These are phyloP conservation scores for Metaphire vulgaris DNA, from an alignment of 1,140 invertebrate genomes.

Conservation along the genomic window DNA sequence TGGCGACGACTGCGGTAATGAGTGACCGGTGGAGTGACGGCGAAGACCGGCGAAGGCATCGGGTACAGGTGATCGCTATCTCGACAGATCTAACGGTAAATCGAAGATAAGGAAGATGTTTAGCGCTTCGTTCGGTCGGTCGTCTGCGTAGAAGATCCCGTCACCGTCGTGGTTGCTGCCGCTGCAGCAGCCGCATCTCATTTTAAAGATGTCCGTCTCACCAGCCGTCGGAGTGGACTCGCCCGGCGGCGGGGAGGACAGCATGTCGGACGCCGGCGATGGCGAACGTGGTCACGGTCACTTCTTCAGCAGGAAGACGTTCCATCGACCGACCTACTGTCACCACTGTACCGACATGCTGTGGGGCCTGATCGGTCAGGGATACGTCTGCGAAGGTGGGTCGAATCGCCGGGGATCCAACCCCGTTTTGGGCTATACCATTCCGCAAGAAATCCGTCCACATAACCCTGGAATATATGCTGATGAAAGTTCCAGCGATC, in stretches of 20 bases:
- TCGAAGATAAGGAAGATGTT: no score
- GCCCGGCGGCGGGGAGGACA: conserved; percentile 7
- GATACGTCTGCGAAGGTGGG: conserved; percentile 98
- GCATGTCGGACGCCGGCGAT: conserved; percentile 15
- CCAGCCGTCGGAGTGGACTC: background rate
- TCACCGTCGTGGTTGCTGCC: no score
- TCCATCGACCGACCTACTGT: conserved; percentile 99
- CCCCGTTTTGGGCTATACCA: conserved; percentile 3
- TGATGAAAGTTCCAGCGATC: background rate
- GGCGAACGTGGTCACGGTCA: conserved; percentile 68
- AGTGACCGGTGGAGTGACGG: no score
- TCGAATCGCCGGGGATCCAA: no score
- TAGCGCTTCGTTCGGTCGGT: background rate
- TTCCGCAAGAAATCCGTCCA: background rate
- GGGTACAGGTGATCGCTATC: no score
- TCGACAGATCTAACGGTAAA: no score
- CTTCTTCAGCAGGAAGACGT: conserved; percentile 98
- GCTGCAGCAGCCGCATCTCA: background rate
- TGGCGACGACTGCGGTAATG: background rate
- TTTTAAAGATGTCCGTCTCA: background rate
- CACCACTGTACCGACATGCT: conserved; percentile 99
- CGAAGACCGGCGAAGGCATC: no score
- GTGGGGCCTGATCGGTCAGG: conserved; percentile 98
- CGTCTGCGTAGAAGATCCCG: background rate
- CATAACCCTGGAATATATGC: background rate